Percentiles rank a stretch among this genome's conserved stretches.
Conservation (phyloP, 2,888 invertebrate species). For the Mythimna albipuncta region DNA sequence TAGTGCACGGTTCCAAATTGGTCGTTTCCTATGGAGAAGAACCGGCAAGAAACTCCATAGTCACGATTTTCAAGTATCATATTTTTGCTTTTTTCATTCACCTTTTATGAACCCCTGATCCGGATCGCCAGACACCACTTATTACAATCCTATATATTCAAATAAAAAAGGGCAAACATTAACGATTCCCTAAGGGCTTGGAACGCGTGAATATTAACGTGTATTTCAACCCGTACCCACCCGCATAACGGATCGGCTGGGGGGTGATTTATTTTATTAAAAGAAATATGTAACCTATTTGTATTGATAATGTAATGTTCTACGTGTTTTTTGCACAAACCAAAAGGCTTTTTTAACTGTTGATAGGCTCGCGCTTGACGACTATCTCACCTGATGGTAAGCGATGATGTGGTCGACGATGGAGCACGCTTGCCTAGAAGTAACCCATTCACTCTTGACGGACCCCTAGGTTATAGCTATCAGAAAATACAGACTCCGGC, state of each 20-base stretch:
- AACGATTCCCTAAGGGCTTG: conserved; percentile 37
- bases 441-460: not conserved
- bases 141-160: conserved; percentile 50
- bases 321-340: not conserved
- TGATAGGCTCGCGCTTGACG: not conserved
- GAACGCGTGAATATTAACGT: conserved; percentile 51
- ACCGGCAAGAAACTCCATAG: too few species aligned
- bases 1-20: too few species aligned
- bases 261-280: conserved; percentile 55
- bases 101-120: conserved; percentile 16
- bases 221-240: conserved; percentile 35
- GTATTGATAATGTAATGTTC: conserved; percentile 10
- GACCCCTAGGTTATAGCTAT: not conserved
- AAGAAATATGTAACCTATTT: conserved; percentile 23
- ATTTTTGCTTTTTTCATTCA: not conserved
- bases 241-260: conserved; percentile 31
- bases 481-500: not conserved
- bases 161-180: conserved; percentile 35
- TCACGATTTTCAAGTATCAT: too few species aligned
- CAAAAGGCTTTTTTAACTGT: not conserved
- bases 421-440: not conserved
- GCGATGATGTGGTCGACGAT: not conserved
- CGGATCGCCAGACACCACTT: not conserved
- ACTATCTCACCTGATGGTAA: not conserved
- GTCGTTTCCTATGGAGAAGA: too few species aligned